phyloP scores from a whole-genome alignment of 2,797 vertebrate species.

The Catostomus latipinnis region DNA sequence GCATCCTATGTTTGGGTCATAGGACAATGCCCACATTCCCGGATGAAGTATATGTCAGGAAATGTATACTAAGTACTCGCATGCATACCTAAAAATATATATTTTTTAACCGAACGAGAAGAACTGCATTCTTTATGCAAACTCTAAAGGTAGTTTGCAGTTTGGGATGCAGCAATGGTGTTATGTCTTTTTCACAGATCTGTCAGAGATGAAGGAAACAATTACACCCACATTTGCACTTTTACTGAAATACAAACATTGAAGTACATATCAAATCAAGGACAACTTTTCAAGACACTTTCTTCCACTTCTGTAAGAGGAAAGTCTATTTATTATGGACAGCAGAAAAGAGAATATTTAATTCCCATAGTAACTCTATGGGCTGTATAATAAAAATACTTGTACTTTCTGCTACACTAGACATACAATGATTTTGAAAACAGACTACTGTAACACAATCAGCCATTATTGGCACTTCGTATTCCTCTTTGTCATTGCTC shows the following conservation, averaged over 20 bases:
- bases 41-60: too few relatives aligned
- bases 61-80: too few relatives aligned
- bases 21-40: too few relatives aligned
- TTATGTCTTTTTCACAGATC: neutral
- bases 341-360: neutral
- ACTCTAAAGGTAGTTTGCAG: too few relatives aligned
- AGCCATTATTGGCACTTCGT: neutral
- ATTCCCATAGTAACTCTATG: neutral
- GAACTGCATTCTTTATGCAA: too few relatives aligned
- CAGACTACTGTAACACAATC: neutral
- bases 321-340: neutral
- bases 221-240: neutral
- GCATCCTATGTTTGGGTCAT: too few relatives aligned
- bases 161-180: too few relatives aligned
- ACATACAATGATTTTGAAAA: neutral
- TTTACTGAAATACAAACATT: neutral
- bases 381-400: neutral
- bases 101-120: too few relatives aligned
- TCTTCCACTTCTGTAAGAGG: neutral
- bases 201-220: neutral
- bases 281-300: neutral
- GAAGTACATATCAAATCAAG: neutral
- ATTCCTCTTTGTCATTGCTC: neutral
- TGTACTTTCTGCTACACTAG: neutral
- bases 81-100: too few relatives aligned